Evolutionary conservation across 2,888 invertebrate species (phyloP).

Genomic region (Sipha maydis): DNA sequence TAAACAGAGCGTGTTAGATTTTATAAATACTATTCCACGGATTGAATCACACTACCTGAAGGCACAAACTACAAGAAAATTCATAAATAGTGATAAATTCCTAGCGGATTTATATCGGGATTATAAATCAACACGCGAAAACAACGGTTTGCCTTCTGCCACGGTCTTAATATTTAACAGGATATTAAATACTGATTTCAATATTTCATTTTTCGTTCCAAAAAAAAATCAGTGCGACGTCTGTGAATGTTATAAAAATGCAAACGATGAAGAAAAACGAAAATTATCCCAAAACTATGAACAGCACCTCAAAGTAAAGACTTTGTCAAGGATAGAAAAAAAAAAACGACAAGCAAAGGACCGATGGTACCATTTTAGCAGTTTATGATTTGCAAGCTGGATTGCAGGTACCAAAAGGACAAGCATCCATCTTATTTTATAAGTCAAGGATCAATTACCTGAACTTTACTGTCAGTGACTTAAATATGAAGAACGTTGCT

Average conservation of each 20-base stretch:
- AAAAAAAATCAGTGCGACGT: no score
- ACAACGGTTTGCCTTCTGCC: conserved; percentile 62
- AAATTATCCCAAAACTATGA: no score
- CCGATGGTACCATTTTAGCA: no score
- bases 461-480: conserved; percentile 47
- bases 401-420: conserved; percentile 55
- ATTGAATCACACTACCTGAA: conserved; percentile 65
- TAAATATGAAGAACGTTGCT: conserved; percentile 40
- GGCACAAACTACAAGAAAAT: conserved; percentile 62
- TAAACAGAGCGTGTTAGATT: conserved; percentile 64
- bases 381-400: no score
- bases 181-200: conserved; percentile 60
- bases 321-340: no score
- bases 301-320: no score
- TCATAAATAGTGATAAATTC: no score
- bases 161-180: conserved; percentile 41
- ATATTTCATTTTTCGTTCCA: conserved; percentile 63
- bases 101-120: conserved; percentile 64
- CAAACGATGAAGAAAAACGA: no score
- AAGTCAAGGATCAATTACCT: conserved; percentile 49
- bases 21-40: conserved; percentile 65
- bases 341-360: no score
- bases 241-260: no score
- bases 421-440: conserved; percentile 51
- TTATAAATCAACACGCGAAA: conserved; percentile 64